Evolutionary conservation across 2,113 vertebrate species (phyloP).

Genomic region (Uria lomvia): DNA sequence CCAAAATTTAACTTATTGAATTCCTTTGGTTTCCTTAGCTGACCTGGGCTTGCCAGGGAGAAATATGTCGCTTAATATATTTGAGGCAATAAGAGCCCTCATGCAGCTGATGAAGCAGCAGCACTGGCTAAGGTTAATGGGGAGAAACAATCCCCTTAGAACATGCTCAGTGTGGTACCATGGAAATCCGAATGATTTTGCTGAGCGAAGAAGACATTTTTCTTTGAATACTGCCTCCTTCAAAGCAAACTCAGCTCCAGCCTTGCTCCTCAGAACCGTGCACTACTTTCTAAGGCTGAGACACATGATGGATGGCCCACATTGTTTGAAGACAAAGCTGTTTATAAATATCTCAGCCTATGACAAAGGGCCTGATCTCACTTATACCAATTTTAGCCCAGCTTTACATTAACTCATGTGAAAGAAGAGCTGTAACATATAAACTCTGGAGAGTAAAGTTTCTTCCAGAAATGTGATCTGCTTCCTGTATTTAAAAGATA

Average conservation of each 20-base stretch:
- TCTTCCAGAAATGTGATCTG: not conserved
- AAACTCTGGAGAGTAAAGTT: constrained; percentile 14
- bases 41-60: constrained; percentile 11
- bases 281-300: not conserved
- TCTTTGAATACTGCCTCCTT: not conserved
- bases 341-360: constrained; percentile 51
- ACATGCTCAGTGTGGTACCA: not conserved
- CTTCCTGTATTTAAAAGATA: constrained; percentile 32
- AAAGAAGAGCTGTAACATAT: not conserved
- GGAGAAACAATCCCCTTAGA: not conserved
- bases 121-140: not conserved
- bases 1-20: constrained; percentile 21
- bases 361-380: constrained; percentile 15
- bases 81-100: not conserved
- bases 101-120: not conserved
- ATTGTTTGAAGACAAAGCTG: constrained; percentile 50
- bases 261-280: not conserved
- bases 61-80: constrained; percentile 50
- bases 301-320: not conserved
- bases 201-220: not conserved
- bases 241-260: not conserved
- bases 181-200: not conserved
- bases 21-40: constrained; percentile 40
- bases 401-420: not conserved
- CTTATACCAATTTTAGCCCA: constrained; percentile 7